Evolutionary conservation across 2,113 vertebrate genomes (phyloP).

Genomic region (Odontesthes bonariensis): DNA sequence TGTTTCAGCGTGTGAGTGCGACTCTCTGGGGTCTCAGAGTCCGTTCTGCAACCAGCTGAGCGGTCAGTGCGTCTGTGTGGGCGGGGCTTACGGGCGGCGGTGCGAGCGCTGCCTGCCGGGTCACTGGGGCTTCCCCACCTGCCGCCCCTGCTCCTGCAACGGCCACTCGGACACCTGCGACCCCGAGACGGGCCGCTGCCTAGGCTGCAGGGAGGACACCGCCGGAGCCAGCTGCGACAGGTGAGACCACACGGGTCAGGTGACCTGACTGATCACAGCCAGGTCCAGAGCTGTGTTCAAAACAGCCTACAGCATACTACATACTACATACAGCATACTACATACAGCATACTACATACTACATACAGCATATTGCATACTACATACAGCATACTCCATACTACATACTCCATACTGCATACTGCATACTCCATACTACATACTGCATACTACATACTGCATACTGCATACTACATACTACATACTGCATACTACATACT

Average conservation of each 20-base stretch:
- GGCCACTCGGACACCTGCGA: constrained; percentile 90
- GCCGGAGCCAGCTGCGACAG: constrained; percentile 91
- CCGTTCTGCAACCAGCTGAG: constrained; percentile 87
- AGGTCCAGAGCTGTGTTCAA: no score
- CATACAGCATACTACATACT: no score
- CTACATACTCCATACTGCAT: no score
- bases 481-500: no score
- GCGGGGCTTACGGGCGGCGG: constrained; percentile 86
- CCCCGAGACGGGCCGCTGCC: constrained; percentile 85
- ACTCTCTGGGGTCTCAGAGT: constrained; percentile 87
- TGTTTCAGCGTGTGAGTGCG: constrained; percentile 88
- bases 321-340: no score
- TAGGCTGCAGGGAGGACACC: constrained; percentile 88
- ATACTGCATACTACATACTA: no score
- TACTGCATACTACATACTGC: no score
- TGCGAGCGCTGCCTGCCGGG: constrained; percentile 92
- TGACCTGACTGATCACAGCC: no score
- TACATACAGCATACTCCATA: no score
- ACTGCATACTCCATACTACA: no score
- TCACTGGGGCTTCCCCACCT: constrained; percentile 94
- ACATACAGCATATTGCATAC: no score
- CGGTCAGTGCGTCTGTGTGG: constrained; percentile 91
- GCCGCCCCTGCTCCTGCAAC: constrained; percentile 91
- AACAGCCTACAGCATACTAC: no score
- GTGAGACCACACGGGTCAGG: neutral